phyloP scores from a whole-genome alignment of 2,113 vertebrate species.

The Gnathonemus echidnorhynchus region DNA sequence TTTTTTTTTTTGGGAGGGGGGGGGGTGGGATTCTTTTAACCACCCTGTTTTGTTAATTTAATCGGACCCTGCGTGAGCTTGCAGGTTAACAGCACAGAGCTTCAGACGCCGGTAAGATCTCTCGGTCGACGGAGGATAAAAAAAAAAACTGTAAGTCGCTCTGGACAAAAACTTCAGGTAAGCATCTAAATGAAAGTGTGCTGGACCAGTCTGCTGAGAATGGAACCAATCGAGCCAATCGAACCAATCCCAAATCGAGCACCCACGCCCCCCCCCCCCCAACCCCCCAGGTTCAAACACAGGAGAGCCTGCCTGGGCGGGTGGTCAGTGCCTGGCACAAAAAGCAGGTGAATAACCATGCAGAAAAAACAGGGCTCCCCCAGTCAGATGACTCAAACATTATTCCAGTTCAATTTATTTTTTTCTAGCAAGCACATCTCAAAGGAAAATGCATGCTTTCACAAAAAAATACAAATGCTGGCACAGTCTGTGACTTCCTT shows the following conservation, averaged over 20 bases:
- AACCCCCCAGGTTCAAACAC: not conserved
- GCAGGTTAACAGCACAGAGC: not conserved
- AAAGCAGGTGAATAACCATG: not conserved
- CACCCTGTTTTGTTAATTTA: not conserved
- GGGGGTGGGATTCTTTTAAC: not conserved
- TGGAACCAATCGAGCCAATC: not conserved
- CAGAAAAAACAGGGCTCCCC: not conserved
- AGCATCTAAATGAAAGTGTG: not conserved
- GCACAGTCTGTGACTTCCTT: not conserved
- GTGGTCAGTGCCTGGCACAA: not conserved
- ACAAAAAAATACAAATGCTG: not conserved
- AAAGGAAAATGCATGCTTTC: conserved; percentile 10
- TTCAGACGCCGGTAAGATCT: not conserved
- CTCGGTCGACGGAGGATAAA: not conserved
- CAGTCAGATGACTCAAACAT: not conserved
- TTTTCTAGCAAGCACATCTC: not conserved
- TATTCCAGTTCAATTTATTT: not conserved
- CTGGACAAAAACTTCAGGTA: not conserved
- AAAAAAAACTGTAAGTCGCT: not conserved
- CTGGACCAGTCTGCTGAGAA: not conserved
- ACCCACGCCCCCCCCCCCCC: not conserved
- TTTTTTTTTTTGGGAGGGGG: not conserved
- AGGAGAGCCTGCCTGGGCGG: not conserved
- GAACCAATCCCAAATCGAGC: not conserved
- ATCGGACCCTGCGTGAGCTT: not conserved